phyloP scores from a whole-genome alignment of 2,888 invertebrate genomes.

The Thereva nobilitata region DNA sequence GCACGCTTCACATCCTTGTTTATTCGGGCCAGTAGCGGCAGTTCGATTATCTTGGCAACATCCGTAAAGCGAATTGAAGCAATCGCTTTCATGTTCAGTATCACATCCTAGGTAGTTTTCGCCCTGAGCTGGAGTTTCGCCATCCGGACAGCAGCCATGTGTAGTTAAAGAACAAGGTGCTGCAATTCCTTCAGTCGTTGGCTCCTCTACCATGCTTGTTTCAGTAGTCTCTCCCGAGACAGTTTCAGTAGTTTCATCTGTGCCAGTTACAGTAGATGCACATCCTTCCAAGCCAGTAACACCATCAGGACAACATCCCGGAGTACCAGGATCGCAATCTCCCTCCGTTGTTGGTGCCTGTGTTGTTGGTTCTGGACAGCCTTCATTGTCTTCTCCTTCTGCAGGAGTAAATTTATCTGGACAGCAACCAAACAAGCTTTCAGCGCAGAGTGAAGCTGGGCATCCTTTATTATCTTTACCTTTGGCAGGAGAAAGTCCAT shows the following conservation, averaged over 20 bases:
- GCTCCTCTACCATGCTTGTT: constrained; percentile 23
- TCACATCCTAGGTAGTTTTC: constrained; percentile 53
- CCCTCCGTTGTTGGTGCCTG: constrained; percentile 53
- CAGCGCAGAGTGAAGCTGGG: constrained; percentile 71
- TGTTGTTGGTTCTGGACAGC: constrained; percentile 71
- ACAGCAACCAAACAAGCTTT: constrained; percentile 86
- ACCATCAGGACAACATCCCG: constrained; percentile 75
- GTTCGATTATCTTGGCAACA: constrained; percentile 75
- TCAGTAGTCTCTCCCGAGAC: constrained; percentile 44
- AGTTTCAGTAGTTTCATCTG: constrained; percentile 40
- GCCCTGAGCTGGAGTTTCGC: constrained; percentile 68
- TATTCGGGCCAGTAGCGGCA: constrained; percentile 68
- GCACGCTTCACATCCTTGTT: constrained; percentile 78
- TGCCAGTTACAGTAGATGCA: constrained; percentile 60
- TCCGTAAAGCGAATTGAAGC: constrained; percentile 66
- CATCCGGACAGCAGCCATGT: constrained; percentile 74
- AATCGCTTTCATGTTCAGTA: constrained; percentile 54
- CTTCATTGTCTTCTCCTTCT: constrained; percentile 76
- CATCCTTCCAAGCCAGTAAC: constrained; percentile 62
- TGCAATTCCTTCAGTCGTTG: constrained; percentile 43
- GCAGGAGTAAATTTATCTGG: constrained; percentile 76
- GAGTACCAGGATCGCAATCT: constrained; percentile 42
- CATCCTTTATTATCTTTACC: constrained; percentile 77
- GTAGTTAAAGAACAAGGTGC: constrained; percentile 36
- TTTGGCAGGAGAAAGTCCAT: constrained; percentile 75